Evolutionary conservation across 2,113 vertebrate species (phyloP), one percentile per base, ranked within the genome.

Genomic region (Megatriorchis doriae): DNA sequence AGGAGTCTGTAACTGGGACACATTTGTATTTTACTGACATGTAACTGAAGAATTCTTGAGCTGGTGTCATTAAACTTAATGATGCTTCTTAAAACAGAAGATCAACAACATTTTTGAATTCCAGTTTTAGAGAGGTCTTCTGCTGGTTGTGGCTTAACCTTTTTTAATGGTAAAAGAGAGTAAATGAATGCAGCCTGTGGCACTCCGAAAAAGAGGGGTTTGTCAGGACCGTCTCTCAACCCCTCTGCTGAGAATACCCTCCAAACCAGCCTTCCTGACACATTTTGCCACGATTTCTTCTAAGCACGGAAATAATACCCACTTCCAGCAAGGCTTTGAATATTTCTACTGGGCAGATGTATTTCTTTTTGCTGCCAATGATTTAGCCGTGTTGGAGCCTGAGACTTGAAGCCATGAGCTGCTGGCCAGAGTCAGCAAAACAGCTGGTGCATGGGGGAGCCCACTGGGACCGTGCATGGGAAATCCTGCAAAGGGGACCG

Each of bases 61-160:
- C 29, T 32, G 36, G 31, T 83, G 63, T 86, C 36, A 78, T 88
- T 93, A 86, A 90, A 81, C 45, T 82, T 86, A 63, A 66, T 58
- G 25, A 5, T 15, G 4, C 25, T 91, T 75, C 83, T 66, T 89
- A 45, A 67, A 83, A 58, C 10, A 88, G 13, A 75, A 90, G 36
- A 87, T 93, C 71, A 80, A 74, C 31, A 52, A 20, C 14, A 13
- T 13, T 78, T 53, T 50, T 38, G 5, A 52, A 53, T 83, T 88
- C n/a, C 47, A 13, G 65, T 73, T 88, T 81, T 42, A 75, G 32
- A 81, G 48, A 66, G 14, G 8, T 55, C 56, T 94, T 89, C 50
- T 42, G 87, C 47, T 52, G 68, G 34, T 34, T 84, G 36, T 73
- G n/a, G 48, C 67, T 81, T 93, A 79, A 73, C 53, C 62, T 86